A percentile compares a stretch with the other conserved stretches of the same genome.
Conservation (phyloP, 2,888 invertebrate genomes). For the Lutraria lutraria region DNA sequence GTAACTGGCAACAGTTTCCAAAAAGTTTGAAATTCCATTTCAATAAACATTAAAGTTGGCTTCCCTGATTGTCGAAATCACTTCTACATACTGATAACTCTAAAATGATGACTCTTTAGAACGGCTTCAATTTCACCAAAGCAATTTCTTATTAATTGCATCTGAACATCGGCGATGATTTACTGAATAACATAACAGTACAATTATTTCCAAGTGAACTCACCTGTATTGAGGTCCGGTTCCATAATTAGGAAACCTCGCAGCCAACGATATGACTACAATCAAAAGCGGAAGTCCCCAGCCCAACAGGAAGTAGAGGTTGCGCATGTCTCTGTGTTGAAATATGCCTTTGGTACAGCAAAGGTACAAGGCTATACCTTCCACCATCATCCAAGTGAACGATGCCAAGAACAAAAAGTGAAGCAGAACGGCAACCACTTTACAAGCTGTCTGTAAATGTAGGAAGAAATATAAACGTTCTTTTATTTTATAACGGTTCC, state of each 20-base stretch:
- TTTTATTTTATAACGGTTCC: no score
- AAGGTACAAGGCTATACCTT: slow-evolving; percentile 76
- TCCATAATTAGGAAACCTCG: slow-evolving; percentile 75
- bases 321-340: slow-evolving; percentile 71
- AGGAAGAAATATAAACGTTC: not conserved
- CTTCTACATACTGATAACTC: no score
- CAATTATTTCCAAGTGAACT: not conserved
- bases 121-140: no score
- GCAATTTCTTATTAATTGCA: no score
- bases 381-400: slow-evolving; percentile 80
- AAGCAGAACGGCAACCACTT: slow-evolving; percentile 73
- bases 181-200: no score
- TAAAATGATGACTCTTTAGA: no score
- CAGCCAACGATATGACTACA: slow-evolving; percentile 74
- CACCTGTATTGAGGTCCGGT: slow-evolving; percentile 75
- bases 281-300: slow-evolving; percentile 77
- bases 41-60: no score
- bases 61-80: no score
- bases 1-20: no score
- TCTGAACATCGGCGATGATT: not conserved
- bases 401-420: slow-evolving; percentile 78
- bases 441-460: slow-evolving; percentile 72
- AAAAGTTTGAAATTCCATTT: no score
- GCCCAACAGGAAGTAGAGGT: slow-evolving; percentile 74
- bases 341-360: slow-evolving; percentile 75